Conservation (phyloP, 2,113 vertebrate genomes). For the Laticauda colubrina region DNA sequence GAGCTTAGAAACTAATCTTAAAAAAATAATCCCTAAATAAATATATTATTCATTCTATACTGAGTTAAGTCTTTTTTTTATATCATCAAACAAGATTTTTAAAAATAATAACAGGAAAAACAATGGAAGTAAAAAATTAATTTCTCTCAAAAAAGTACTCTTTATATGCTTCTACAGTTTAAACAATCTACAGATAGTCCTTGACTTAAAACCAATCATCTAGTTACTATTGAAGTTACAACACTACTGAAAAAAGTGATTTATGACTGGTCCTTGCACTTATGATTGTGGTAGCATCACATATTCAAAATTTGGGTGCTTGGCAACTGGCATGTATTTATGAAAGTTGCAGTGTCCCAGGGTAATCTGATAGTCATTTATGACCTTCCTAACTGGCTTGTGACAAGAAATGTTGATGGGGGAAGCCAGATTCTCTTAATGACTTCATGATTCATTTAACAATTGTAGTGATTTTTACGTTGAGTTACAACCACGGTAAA, state of each 20-base stretch:
- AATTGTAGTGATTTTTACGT: too few relatives aligned
- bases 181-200: neutral
- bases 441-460: neutral
- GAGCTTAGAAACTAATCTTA: conserved; percentile 19
- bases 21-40: conserved; percentile 1
- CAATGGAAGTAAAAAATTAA: neutral
- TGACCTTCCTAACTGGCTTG: neutral
- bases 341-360: neutral
- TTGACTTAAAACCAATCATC: neutral
- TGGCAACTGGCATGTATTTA: neutral
- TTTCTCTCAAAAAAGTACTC: conserved; percentile 31
- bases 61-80: conserved; percentile 12
- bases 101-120: neutral
- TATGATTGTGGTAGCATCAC: neutral
- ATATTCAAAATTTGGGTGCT: neutral
- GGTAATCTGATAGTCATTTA: neutral
- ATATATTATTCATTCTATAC: conserved; percentile 14
- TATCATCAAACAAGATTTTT: conserved; percentile 6
- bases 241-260: neutral
- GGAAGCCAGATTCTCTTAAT: neutral
- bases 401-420: neutral
- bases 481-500: neutral
- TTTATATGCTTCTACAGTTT: neutral
- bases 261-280: neutral
- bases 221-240: neutral